Evolutionary conservation across 2,888 invertebrate genomes (phyloP), one percentile per base, ranked within the genome.

Genomic region (Trissoscelio sp.): DNA sequence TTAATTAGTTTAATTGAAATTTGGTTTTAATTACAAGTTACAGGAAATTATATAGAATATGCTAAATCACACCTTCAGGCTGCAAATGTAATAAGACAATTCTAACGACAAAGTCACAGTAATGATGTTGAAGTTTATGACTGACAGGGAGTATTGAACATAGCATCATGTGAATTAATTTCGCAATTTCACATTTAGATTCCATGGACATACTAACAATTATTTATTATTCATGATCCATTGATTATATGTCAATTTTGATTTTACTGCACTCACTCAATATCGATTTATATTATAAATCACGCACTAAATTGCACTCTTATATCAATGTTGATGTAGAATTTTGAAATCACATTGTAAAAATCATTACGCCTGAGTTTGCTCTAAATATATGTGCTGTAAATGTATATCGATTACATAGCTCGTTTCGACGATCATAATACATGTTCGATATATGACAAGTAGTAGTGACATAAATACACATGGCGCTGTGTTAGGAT

Each of bases 381-480:
- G 2, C 44, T 4, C 42, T 2, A 42, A 22, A 60, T 24, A 42
- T 60, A 42, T 22, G 16, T 14, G 53, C 18, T 62, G 46, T 66
- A 64, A 31, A 64, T 74, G 31, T 28, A 34, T 34, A 6, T 57
- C 57, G 74, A 55, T 74, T 66, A 57, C 55, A 55, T 28, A 42
- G 31, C 57, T 55, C 74, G 57, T 74, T 74, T 66, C 57, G 55
- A 74, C 55, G 20, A 46, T 62, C 46, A 28, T 48, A 75, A 39
- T 39, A 57, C 62, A 82, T 74, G 62, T 57, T 62, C 79, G 57
- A 79, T 79, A 72, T 83, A 82, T 85, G 85, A 86, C 84, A 87
- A 85, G 75, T 72, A 74, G 66, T 84, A 79, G 80, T 78, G 83
- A 80, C 75, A 82, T 64, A 82, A 83, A 79, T 82, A 73, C 74